A percentile compares a stretch with the other conserved stretches of the same genome.
These are phyloP conservation scores for Crotalus tigris DNA, from an alignment of 2,113 vertebrate species.

Conservation along the genomic window DNA sequence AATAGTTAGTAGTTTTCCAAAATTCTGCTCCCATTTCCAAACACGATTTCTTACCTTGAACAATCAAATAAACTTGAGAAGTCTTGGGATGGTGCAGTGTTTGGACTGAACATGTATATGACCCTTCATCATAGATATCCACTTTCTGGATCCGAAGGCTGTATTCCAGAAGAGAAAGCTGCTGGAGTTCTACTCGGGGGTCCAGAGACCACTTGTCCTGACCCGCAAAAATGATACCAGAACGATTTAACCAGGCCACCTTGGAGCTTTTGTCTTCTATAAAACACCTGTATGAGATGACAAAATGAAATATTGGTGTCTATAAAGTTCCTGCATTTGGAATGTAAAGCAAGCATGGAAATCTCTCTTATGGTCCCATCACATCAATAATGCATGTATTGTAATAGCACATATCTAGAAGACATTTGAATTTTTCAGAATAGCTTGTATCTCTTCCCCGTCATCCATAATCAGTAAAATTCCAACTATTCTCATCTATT, in stretches of 20 bases:
- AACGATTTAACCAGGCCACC: conserved; percentile 99
- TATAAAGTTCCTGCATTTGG: background rate
- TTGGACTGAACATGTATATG: conserved; percentile 97
- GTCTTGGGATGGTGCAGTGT: conserved; percentile 95
- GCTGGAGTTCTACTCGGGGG: conserved; percentile 94
- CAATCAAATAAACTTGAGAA: conserved; percentile 94
- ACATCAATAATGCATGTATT: background rate
- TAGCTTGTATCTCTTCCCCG: background rate
- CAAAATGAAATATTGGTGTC: conserved; percentile 14
- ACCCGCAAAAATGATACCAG: conserved; percentile 97
- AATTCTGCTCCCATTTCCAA: background rate
- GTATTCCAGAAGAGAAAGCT: conserved; percentile 94
- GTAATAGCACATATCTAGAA: background rate
- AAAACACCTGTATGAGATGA: conserved; percentile 81
- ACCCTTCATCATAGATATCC: conserved; percentile 94
- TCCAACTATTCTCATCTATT: background rate
- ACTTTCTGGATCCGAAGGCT: conserved; percentile 98
- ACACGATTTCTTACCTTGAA: conserved; percentile 84
- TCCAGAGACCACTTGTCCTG: conserved; percentile 99
- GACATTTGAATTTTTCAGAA: background rate
- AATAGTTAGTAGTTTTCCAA: background rate
- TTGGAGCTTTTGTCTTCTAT: conserved; percentile 97
- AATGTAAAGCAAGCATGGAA: background rate
- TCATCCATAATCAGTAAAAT: background rate
- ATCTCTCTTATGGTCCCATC: background rate